Base-by-base conservation (phyloP, 1,140 invertebrate species). In the Metopolophium dirhodum region DNA sequence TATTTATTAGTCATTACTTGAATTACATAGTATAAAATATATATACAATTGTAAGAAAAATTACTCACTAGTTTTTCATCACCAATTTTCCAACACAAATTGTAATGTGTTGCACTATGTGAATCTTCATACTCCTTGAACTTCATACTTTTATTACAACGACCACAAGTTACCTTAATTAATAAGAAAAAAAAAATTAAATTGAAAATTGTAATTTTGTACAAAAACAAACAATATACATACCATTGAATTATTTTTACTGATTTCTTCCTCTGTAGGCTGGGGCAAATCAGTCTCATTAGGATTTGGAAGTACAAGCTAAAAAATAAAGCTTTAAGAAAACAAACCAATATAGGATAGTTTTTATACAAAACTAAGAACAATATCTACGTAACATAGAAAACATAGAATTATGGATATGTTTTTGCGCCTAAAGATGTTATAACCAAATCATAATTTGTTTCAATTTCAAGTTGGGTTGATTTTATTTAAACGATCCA, bases 61-160 rank as follows among this genome's bases (percentile, higher is more conserved):
- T 61, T 26, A 94, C 94, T 94, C 85, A 94, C 94, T n/a, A 61
- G 37, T 90, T 93, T 85, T 68, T 90, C 83, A 35, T 94, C 93
- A 88, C 57, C 85, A 35, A 90, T 77, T 61, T 93, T 77, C 94
- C 94, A 94, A 51, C 93, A 92, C n/a, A 94, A 47, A 90, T 93
- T 91, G 11, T 94, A 49, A 93, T 94, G 94, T 22, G 41, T 68
- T n/a, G 30, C 7, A 83, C 93, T 91, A 93, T 94, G 94, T 54
- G 26, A 51, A 35, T 54, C 87, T 92, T 88, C 45, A 82, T 93
- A 94, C 54, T 93, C 93, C n/a, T 51, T 54, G 20, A 47, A 49
- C 1, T 14, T 47, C 94, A 94, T 94, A 7, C 83, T 93, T 57
- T 93, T 83, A 23, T 94, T 30, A 93, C 94, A 94, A 26, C 54